A percentile compares a stretch with the other conserved stretches of the same genome.
These are phyloP conservation scores for Porites divaricata DNA, from an alignment of 92 coral and sea anemone species.

Conservation along the genomic window DNA sequence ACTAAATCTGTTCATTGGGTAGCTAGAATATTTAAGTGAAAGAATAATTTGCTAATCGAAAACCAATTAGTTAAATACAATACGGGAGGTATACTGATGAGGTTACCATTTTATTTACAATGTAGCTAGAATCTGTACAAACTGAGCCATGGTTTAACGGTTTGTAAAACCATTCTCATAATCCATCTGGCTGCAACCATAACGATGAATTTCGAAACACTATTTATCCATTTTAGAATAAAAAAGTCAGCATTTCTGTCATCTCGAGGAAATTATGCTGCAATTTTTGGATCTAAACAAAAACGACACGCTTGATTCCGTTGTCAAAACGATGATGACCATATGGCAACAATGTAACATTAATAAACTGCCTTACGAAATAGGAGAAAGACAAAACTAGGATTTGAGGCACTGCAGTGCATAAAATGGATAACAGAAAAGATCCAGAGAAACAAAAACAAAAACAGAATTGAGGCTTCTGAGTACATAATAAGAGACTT, in stretches of 20 bases:
- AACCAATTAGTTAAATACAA: neutral
- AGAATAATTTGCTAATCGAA: conserved; percentile 1
- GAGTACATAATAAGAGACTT: neutral
- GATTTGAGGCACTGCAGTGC: neutral
- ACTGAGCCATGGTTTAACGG: neutral
- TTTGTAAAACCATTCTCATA: conserved; percentile 5
- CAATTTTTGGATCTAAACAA: neutral
- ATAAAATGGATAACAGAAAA: conserved; percentile 6
- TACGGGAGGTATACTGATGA: neutral
- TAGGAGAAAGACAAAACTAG: neutral
- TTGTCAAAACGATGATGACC: neutral
- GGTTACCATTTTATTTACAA: neutral
- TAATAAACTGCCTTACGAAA: conserved; percentile 18
- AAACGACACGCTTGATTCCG: neutral
- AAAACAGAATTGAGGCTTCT: neutral
- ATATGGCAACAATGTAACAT: conserved; percentile 8
- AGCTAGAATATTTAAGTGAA: neutral
- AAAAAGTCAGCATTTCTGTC: too few species aligned
- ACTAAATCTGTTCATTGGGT: conserved; percentile 6
- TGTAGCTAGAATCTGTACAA: conserved; percentile 17
- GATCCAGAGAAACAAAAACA: neutral
- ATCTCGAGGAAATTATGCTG: too few species aligned
- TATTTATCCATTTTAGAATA: neutral
- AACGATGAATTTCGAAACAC: neutral
- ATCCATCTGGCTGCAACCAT: neutral